Conservation (phyloP, 2,888 invertebrate genomes). For the Stenoptilia bipunctidactyla region DNA sequence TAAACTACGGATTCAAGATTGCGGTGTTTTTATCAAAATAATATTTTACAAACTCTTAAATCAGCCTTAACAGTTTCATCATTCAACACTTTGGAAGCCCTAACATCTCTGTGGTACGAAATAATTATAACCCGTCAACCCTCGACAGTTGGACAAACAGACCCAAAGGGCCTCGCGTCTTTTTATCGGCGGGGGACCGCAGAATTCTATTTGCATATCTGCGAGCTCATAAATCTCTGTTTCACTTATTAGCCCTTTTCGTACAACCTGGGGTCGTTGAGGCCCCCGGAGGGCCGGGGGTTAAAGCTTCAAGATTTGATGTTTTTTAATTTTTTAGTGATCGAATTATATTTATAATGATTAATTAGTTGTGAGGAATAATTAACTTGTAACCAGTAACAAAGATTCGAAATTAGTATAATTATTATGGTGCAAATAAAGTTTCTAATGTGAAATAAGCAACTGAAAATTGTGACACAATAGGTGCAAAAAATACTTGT, state of each 20-base stretch:
- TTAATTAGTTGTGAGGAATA: too few species aligned
- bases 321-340: slow-evolving; percentile 4
- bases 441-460: too few species aligned
- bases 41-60: neutral
- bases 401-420: too few species aligned
- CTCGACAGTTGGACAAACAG: slow-evolving; percentile 61
- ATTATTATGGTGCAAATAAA: too few species aligned
- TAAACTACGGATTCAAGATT: too few species aligned
- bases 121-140: slow-evolving; percentile 53
- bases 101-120: slow-evolving; percentile 30
- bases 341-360: neutral
- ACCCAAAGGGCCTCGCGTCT: slow-evolving; percentile 44
- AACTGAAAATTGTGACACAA: too few species aligned
- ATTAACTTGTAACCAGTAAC: too few species aligned
- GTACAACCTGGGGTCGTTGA: slow-evolving; percentile 25
- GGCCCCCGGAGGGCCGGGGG: slow-evolving; percentile 29
- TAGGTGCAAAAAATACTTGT: too few species aligned
- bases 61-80: neutral
- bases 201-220: slow-evolving; percentile 71
- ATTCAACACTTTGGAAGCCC: slow-evolving; percentile 5
- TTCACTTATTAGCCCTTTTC: slow-evolving; percentile 64
- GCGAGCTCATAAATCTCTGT: slow-evolving; percentile 67
- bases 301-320: neutral
- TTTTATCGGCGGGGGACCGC: slow-evolving; percentile 66
- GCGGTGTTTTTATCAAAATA: too few species aligned